Base-by-base conservation (phyloP, 2,113 vertebrate species). In the Anhinga anhinga region DNA sequence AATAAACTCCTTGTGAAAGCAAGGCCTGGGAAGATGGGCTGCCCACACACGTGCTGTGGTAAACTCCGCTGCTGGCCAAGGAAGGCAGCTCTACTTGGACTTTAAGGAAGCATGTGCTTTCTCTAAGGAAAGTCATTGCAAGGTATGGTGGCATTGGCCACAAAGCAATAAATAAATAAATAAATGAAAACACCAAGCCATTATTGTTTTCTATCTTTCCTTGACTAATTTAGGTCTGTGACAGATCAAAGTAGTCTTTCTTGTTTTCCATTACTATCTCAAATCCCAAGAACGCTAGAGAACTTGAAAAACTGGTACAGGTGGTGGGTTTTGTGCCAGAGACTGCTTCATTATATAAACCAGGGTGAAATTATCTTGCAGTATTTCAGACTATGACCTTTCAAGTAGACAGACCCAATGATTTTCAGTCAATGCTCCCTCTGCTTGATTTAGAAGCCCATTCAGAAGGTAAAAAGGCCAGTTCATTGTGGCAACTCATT, bases 341-440 rank as follows among this genome's bases (percentile, higher is more conserved):
- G 26, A 50, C 58, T 93, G 71, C 80, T 93, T 83, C 26, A 32
- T 89, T 93, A 5, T 58, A 77, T 90, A 90, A 97, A 97, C 89
- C 78, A 83, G 55, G 85, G 30, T 71, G 65, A 96, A 98, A 98
- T 97, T 67, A 95, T 92, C 89, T 79, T 45, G 73, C 87, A 95
- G 93, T 97, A 97, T 96, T 97, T 98, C 96, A 98, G 88, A 76
- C 91, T 49, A 59, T 98, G 95, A 97, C 95, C 94, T 95, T 97
- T 97, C 61, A 42, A 91, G 70, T 8, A 93, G 95, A 96, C 95
- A 98, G 96, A 85, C 61, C 89, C 72, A 88, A 97, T 96, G 94
- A 98, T 98, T 98, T 98, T 94, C 95, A 97, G 95, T 97, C 93
- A 95, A 50, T 97, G 97, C 84, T 97, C 81, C 94, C 97, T 65